Evolutionary conservation across 2,797 vertebrate species (phyloP).

Genomic region (Capromys pilorides): DNA sequence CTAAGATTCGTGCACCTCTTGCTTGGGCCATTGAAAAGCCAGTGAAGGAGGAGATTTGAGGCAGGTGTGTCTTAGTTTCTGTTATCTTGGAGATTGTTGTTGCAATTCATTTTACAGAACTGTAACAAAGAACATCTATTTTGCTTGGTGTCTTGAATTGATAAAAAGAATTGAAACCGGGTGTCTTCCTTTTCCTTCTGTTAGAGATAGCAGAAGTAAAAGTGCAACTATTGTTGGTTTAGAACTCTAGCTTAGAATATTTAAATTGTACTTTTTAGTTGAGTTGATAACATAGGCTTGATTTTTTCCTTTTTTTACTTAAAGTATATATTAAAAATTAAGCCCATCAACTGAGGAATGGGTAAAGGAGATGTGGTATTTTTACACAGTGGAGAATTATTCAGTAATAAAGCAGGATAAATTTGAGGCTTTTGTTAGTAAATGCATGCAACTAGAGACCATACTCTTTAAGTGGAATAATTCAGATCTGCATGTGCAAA

Average conservation of each 20-base stretch:
- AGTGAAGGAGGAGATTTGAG: conserved; percentile 4
- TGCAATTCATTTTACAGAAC: background rate
- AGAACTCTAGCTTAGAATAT: background rate
- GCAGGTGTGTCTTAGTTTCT: background rate
- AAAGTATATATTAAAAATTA: background rate
- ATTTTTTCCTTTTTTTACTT: background rate
- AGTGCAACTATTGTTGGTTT: conserved; percentile 43
- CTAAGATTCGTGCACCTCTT: background rate
- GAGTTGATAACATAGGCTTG: conserved; percentile 29
- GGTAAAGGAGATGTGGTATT: no score
- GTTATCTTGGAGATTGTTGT: background rate
- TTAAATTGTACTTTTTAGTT: conserved; percentile 54
- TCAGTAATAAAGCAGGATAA: no score
- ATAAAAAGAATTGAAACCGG: conserved; percentile 58
- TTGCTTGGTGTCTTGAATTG: conserved; percentile 45
- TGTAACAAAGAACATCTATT: background rate
- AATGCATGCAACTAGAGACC: no score
- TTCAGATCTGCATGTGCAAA: no score
- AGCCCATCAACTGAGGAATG: no score
- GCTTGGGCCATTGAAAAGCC: background rate
- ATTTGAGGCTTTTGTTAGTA: no score
- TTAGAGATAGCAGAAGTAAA: conserved; percentile 65
- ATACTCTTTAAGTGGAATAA: no score
- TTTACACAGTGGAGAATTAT: no score
- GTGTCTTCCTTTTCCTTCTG: conserved; percentile 49